Evolutionary conservation across 2,113 vertebrate genomes (phyloP).

Genomic region (Rattus rattus): DNA sequence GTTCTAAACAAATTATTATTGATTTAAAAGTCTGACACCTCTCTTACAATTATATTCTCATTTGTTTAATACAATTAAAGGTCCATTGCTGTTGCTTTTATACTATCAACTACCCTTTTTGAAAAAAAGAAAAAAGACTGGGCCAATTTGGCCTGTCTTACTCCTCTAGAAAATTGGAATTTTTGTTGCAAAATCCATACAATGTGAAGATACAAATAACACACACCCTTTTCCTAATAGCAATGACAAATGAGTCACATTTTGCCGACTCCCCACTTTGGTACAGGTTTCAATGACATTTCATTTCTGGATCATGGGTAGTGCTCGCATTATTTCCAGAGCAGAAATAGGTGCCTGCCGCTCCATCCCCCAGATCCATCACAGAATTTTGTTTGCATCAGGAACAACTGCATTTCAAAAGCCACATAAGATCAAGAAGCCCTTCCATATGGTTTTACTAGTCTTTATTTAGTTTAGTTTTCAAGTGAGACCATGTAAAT

Average conservation of each 20-base stretch:
- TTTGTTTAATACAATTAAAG: background rate
- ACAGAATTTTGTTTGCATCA: background rate
- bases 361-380: no score
- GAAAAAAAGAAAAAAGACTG: background rate
- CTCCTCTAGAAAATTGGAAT: background rate
- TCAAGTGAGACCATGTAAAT: background rate
- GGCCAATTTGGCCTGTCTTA: background rate
- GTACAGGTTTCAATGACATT: background rate
- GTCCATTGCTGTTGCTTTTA: background rate
- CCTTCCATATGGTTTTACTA: background rate
- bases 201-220: background rate
- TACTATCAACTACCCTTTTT: background rate
- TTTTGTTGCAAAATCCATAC: background rate
- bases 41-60: no score
- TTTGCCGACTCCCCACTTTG: background rate
- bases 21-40: no score
- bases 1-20: no score
- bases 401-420: background rate
- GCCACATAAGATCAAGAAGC: background rate
- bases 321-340: background rate
- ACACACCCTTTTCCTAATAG: background rate
- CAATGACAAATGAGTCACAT: background rate
- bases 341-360: no score
- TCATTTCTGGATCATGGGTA: background rate
- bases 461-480: background rate